Evolutionary conservation across 2,888 invertebrate species (phyloP).

Genomic region (Pristionchus maxplancki): DNA sequence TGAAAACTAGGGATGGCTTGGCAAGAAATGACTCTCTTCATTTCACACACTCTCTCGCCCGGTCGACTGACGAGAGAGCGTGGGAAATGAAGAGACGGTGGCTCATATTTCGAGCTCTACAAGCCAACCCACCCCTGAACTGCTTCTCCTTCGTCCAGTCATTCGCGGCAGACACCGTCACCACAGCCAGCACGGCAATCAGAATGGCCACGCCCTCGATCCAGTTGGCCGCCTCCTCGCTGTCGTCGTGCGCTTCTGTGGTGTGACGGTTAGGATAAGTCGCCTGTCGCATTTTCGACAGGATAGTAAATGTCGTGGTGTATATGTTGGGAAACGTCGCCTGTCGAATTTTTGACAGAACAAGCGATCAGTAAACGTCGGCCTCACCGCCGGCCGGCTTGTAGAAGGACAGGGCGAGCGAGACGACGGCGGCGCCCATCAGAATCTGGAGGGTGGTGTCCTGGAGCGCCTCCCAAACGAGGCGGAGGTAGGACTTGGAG

Average conservation of each 20-base stretch:
- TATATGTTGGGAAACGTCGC: background rate
- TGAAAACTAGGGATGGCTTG: no score
- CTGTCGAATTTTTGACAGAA: background rate
- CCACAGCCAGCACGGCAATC: slow-evolving; percentile 93
- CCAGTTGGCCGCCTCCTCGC: slow-evolving; percentile 95
- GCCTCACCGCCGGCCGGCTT: slow-evolving; percentile 55
- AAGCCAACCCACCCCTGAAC: slow-evolving; percentile 88
- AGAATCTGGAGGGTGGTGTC: slow-evolving; percentile 73
- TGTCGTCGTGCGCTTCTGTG: background rate
- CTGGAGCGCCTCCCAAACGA: slow-evolving; percentile 98
- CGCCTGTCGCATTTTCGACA: background rate
- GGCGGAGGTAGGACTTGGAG: slow-evolving; percentile 96
- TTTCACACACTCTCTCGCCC: no score
- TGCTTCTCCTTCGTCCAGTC: slow-evolving; percentile 99
- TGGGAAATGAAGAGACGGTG: no score
- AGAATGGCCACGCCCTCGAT: slow-evolving; percentile 99
- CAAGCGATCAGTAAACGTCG: slow-evolving; percentile 47
- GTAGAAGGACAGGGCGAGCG: slow-evolving; percentile 73
- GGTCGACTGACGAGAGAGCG: no score
- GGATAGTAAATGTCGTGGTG: background rate
- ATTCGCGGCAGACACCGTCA: slow-evolving; percentile 98
- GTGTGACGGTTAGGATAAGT: background rate
- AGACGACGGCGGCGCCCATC: slow-evolving; percentile 71
- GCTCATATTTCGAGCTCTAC: no score
- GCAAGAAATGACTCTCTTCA: no score